These are phyloP conservation scores for Dusona sp. DNA, from an alignment of 2,888 invertebrate species.

Conservation along the genomic window DNA sequence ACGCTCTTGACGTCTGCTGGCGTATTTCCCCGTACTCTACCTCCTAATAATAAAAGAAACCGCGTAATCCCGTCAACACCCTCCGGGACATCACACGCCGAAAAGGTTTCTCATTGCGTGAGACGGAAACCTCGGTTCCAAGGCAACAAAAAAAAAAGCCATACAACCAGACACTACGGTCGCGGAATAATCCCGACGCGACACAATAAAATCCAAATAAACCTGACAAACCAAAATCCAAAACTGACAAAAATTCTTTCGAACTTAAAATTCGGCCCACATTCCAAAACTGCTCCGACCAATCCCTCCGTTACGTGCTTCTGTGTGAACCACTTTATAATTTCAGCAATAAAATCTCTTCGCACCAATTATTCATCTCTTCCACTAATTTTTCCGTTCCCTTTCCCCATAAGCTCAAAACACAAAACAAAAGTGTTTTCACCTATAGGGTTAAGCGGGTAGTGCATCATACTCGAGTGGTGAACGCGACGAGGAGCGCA, in stretches of 20 bases:
- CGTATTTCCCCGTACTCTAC: slow-evolving; percentile 58
- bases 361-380: neutral
- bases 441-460: slow-evolving; percentile 63
- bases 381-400: neutral
- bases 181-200: too few relatives aligned
- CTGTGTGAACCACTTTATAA: neutral
- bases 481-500: slow-evolving; percentile 54
- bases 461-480: slow-evolving; percentile 81
- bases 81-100: slow-evolving; percentile 53
- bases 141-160: neutral
- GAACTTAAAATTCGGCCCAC: neutral
- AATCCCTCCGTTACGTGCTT: too few relatives aligned
- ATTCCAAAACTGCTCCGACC: too few relatives aligned
- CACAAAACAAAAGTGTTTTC: neutral
- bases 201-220: neutral
- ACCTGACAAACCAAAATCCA: neutral
- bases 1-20: slow-evolving; percentile 18
- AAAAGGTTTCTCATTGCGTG: neutral
- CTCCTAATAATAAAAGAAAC: slow-evolving; percentile 72
- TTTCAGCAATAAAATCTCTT: neutral
- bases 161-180: too few relatives aligned
- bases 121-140: slow-evolving; percentile 19
- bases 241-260: neutral
- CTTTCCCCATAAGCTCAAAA: neutral
- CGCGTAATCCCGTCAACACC: slow-evolving; percentile 81